Conservation (phyloP, 2,797 vertebrate species). For the Pseudocheirus occidentalis region DNA sequence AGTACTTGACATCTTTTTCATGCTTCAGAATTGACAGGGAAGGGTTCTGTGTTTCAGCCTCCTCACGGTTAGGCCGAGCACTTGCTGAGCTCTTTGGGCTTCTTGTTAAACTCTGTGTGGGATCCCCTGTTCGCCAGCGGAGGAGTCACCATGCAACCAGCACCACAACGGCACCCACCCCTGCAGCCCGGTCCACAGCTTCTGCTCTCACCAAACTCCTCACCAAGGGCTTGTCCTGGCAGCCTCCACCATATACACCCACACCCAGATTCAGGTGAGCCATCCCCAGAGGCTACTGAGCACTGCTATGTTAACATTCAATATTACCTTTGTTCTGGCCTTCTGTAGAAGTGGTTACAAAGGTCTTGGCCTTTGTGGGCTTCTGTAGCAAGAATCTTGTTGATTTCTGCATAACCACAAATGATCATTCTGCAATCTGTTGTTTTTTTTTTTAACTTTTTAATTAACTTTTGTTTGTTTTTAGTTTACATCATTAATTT, state of each 20-base stretch:
- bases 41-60: conserved; percentile 86
- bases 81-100: conserved; percentile 96
- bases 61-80: conserved; percentile 93
- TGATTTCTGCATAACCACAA: conserved; percentile 43
- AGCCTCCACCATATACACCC: conserved; percentile 95
- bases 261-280: conserved; percentile 94
- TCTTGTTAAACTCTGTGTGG: conserved; percentile 95
- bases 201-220: conserved; percentile 96
- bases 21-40: conserved; percentile 14
- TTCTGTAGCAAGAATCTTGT: neutral
- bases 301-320: neutral
- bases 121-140: conserved; percentile 95
- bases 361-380: neutral
- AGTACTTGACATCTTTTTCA: neutral
- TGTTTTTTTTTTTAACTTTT: too few relatives aligned
- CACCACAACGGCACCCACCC: conserved; percentile 94
- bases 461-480: too few relatives aligned
- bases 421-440: neutral
- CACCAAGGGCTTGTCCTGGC: conserved; percentile 97
- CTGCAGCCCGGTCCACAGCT: conserved; percentile 94
- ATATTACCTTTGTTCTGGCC: neutral
- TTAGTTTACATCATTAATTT: too few relatives aligned
- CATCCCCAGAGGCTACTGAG: conserved; percentile 16
- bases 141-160: conserved; percentile 96
- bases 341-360: neutral